A percentile compares a stretch with the other conserved stretches of the same genome.
Conservation (phyloP, 2,113 vertebrate species). For the Cinclus mexicanus region DNA sequence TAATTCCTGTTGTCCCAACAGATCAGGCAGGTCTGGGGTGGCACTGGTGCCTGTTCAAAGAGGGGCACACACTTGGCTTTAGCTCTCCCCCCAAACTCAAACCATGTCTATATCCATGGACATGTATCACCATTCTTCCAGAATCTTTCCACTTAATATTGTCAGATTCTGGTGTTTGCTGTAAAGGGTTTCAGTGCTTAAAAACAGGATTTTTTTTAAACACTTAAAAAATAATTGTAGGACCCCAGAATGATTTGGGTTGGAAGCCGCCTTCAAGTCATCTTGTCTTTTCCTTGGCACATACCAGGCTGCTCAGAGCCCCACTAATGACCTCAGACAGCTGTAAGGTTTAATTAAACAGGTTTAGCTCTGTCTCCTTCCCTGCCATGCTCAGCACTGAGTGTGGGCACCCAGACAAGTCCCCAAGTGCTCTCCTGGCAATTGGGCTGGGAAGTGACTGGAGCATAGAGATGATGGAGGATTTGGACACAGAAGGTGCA, state of each 20-base stretch:
- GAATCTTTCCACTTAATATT: neutral
- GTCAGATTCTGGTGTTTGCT: neutral
- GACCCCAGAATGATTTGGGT: neutral
- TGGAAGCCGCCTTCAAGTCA: neutral
- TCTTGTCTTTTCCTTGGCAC: neutral
- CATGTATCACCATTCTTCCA: fast-evolving
- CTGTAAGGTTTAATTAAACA: neutral
- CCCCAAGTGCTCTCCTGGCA: neutral
- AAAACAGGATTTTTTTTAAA: neutral
- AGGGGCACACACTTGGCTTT: neutral
- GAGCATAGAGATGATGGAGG: neutral
- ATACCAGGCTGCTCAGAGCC: neutral
- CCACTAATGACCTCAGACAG: neutral
- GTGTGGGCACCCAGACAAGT: neutral
- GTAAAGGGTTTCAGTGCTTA: neutral
- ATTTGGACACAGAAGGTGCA: neutral
- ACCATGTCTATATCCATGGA: fast-evolving
- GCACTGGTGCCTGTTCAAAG: neutral
- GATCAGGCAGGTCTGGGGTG: neutral
- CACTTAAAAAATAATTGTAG: neutral
- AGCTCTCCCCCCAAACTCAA: neutral
- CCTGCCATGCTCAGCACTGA: neutral
- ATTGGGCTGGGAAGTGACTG: neutral
- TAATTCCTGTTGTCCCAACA: neutral
- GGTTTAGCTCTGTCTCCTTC: neutral